phyloP scores from a whole-genome alignment of 2,797 vertebrate species.

The Hydrocynus forskahlii region DNA sequence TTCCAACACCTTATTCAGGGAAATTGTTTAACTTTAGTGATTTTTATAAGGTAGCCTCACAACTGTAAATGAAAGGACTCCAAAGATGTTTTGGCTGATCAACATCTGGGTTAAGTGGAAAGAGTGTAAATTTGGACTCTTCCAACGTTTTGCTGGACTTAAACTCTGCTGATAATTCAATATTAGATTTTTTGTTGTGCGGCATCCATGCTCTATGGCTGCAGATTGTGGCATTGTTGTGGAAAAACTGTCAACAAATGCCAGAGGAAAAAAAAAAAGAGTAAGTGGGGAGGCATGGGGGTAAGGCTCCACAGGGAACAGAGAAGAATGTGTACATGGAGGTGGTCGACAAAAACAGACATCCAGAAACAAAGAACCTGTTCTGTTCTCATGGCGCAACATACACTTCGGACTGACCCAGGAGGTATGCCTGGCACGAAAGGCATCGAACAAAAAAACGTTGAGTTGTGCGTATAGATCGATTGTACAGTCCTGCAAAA shows the following conservation, averaged over 20 bases:
- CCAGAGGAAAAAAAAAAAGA: conserved; percentile 15
- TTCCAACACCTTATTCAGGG: no score
- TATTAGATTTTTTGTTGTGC: no score
- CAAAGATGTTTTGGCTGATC: no score
- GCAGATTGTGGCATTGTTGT: conserved; percentile 58
- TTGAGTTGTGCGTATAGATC: neutral
- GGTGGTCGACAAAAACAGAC: neutral
- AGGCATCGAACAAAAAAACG: neutral
- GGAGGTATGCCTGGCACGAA: neutral
- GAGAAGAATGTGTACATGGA: conserved; percentile 3
- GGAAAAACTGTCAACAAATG: conserved; percentile 73
- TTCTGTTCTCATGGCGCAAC: conserved; percentile 62
- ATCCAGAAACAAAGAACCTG: conserved; percentile 66
- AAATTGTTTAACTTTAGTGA: no score
- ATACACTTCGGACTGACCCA: conserved; percentile 31
- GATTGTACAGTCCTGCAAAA: no score
- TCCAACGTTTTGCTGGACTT: no score
- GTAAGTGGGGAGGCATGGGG: conserved; percentile 18
- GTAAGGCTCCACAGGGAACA: neutral
- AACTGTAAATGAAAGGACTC: no score
- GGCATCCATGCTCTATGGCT: neutral
- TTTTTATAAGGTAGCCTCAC: no score
- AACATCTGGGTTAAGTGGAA: no score
- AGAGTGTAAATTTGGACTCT: no score
- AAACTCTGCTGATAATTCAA: no score